phyloP scores from a whole-genome alignment of 2,113 vertebrate species.

The Dunckerocampus dactyliophorus region DNA sequence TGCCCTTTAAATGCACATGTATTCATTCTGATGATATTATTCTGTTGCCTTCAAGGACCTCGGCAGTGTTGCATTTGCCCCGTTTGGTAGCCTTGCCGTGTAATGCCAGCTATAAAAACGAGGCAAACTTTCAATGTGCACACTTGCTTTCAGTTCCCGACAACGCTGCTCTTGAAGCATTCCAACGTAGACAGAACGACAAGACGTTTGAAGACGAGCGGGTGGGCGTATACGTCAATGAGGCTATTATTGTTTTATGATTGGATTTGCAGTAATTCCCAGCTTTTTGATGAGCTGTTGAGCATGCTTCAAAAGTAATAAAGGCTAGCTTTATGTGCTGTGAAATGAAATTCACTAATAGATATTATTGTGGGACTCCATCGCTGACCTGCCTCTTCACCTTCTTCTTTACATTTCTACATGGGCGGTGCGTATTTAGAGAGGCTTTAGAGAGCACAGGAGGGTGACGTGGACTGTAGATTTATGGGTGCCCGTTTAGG shows the following conservation, averaged over 20 bases:
- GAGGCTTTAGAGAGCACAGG: conserved; percentile 9
- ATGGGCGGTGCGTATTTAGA: conserved; percentile 42
- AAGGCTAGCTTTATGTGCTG: conserved; percentile 68
- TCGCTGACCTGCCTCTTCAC: conserved; percentile 12
- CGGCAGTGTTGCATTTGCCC: too few relatives aligned
- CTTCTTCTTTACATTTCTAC: conserved; percentile 38
- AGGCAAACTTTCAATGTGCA: too few relatives aligned
- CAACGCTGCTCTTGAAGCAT: too few relatives aligned
- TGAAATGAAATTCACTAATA: conserved; percentile 68
- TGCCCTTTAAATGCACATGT: too few relatives aligned
- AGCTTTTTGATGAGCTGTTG: conserved; percentile 45
- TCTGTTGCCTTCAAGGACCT: too few relatives aligned
- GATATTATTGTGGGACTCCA: conserved; percentile 19
- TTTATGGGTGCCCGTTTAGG: conserved; percentile 16
- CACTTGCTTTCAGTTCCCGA: too few relatives aligned
- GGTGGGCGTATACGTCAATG: conserved; percentile 5
- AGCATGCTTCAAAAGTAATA: conserved; percentile 47
- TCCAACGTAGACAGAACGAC: too few relatives aligned
- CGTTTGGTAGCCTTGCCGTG: too few relatives aligned
- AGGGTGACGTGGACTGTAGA: conserved; percentile 36
- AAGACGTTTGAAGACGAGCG: conserved; percentile 14
- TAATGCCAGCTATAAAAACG: too few relatives aligned
- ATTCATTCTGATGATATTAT: too few relatives aligned
- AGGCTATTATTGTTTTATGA: conserved; percentile 43
- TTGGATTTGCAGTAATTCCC: conserved; percentile 54